Percentiles rank a stretch among this genome's conserved stretches.
Evolutionary conservation across 2,113 vertebrate genomes (phyloP).

Genomic region (Carettochelys insculpta): DNA sequence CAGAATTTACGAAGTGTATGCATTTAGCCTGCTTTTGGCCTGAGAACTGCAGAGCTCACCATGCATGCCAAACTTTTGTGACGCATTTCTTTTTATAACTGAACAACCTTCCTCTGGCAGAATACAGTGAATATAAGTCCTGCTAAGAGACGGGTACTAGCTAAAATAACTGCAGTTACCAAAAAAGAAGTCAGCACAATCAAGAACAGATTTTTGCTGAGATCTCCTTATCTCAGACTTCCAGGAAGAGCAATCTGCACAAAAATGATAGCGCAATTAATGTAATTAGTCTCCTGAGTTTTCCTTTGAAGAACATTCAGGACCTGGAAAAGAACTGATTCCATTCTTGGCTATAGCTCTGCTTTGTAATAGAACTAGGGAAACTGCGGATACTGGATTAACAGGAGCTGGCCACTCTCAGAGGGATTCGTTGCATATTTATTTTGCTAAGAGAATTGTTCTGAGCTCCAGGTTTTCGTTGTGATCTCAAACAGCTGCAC

Average conservation of each 20-base stretch:
- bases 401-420: background rate
- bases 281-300: fast-evolving
- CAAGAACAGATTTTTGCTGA: background rate
- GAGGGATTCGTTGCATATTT: background rate
- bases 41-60: background rate
- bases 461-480: background rate
- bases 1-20: background rate
- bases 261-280: fast-evolving
- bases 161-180: background rate
- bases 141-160: background rate
- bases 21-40: background rate
- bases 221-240: background rate
- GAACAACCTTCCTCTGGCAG: background rate
- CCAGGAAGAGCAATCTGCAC: background rate
- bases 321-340: fast-evolving
- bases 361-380: background rate
- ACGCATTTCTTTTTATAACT: background rate
- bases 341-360: background rate
- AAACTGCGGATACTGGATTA: background rate
- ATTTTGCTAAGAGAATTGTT: background rate
- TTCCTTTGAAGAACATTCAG: background rate
- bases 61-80: background rate
- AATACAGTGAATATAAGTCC: background rate
- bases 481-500: too few relatives aligned
- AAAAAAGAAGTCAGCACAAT: background rate